Evolutionary conservation across 1,140 invertebrate species (phyloP).

Genomic region (Heliconius melpomene): DNA sequence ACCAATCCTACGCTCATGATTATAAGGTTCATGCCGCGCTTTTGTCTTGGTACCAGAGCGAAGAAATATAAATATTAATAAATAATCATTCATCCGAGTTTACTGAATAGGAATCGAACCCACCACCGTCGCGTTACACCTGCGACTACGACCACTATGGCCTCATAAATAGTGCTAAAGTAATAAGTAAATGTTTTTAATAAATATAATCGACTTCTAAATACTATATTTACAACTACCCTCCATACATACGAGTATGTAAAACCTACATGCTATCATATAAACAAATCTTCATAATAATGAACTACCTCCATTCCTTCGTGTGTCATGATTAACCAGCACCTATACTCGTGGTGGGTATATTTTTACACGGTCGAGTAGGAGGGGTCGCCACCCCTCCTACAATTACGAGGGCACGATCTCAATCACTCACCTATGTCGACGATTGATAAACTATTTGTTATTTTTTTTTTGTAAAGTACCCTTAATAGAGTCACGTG

Average conservation of each 20-base stretch:
- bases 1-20: no score
- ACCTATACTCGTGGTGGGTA: slow-evolving; percentile 42
- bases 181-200: no score
- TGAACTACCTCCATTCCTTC: slow-evolving; percentile 29
- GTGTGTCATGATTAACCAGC: slow-evolving; percentile 56
- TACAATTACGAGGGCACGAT: slow-evolving; percentile 68
- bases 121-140: no score
- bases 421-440: slow-evolving; percentile 56
- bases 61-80: no score
- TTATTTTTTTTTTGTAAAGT: slow-evolving; percentile 34
- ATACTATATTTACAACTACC: background rate
- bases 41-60: no score
- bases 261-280: background rate
- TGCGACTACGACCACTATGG: no score
- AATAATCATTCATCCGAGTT: no score
- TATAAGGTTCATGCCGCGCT: no score
- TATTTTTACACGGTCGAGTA: slow-evolving; percentile 57
- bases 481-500: slow-evolving; percentile 39
- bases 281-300: background rate
- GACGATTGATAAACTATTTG: slow-evolving; percentile 65
- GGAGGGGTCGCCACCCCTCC: slow-evolving; percentile 55
- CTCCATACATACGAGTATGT: background rate
- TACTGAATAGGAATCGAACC: no score
- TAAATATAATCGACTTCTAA: no score
- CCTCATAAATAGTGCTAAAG: no score